Evolutionary conservation across 1,140 invertebrate species (phyloP).

Genomic region (Notospermus geniculatus): DNA sequence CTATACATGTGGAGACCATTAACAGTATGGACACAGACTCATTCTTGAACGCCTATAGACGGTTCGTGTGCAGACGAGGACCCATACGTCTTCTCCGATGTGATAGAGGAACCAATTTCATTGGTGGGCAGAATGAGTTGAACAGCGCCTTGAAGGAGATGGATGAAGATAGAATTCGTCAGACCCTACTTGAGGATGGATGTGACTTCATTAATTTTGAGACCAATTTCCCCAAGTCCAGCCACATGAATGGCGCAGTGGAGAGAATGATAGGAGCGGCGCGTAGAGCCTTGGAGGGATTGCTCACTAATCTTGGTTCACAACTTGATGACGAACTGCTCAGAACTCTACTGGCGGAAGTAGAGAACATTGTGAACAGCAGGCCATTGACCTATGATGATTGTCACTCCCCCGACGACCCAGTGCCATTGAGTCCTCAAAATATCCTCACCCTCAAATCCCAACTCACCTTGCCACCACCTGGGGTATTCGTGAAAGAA

Average conservation of each 20-base stretch:
- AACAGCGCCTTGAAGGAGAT: conserved; percentile 1
- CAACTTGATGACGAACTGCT: conserved; percentile 11
- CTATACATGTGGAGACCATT: conserved; percentile 1
- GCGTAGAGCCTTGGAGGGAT: not conserved
- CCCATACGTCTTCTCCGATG: conserved; percentile 9
- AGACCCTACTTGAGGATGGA: not conserved
- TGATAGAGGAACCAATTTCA: conserved; percentile 12
- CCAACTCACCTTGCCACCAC: not conserved
- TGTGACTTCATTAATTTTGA: conserved; percentile 11
- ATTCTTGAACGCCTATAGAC: conserved; percentile 9
- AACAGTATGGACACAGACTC: not conserved
- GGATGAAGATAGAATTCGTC: not conserved
- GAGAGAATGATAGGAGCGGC: conserved; percentile 3
- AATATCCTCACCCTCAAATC: not conserved
- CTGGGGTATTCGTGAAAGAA: not conserved
- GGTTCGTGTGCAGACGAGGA: not conserved
- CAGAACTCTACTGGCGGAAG: conserved; percentile 12
- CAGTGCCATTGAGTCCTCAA: conserved; percentile 3
- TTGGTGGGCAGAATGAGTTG: conserved; percentile 1
- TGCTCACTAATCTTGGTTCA: not conserved
- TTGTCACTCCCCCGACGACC: not conserved
- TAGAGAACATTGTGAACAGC: conserved; percentile 8
- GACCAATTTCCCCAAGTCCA: not conserved
- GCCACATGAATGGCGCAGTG: conserved; percentile 7
- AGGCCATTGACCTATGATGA: not conserved